Conservation (phyloP, 2,888 invertebrate species). For the Eulithis prunata region DNA sequence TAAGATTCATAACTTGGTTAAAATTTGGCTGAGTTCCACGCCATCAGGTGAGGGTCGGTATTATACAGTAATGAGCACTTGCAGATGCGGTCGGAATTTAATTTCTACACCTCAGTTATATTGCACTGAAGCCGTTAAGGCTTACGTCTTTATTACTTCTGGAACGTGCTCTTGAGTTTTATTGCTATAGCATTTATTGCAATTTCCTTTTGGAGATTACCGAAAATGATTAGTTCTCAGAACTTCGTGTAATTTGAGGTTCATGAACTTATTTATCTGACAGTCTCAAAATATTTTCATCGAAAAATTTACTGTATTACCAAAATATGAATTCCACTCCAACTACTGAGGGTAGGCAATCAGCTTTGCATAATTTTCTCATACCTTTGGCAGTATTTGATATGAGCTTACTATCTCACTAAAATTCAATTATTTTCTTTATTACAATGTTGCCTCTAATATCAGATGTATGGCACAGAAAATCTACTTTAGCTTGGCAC, state of each 20-base stretch:
- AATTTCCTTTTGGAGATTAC: conserved; percentile 5
- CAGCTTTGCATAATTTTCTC: conserved; percentile 26
- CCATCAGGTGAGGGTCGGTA: conserved; percentile 28
- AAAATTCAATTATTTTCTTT: conserved; percentile 13
- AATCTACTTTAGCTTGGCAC: background rate
- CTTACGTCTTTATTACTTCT: conserved; percentile 17
- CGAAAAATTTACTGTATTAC: background rate
- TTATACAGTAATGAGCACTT: conserved; percentile 38
- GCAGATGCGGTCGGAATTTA: conserved; percentile 41
- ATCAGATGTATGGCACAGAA: background rate
- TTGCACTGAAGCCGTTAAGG: conserved; percentile 24
- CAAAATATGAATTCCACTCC: background rate
- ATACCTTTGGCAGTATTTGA: conserved; percentile 13
- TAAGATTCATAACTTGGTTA: conserved; percentile 25
- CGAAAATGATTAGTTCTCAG: background rate
- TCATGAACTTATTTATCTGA: background rate
- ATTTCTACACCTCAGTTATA: conserved; percentile 35
- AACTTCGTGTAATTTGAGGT: background rate
- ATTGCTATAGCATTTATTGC: conserved; percentile 2
- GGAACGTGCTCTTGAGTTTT: conserved; percentile 9
- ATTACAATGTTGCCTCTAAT: conserved; percentile 10
- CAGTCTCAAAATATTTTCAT: background rate
- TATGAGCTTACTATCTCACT: conserved; percentile 17
- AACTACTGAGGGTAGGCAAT: conserved; percentile 14
- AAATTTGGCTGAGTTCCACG: conserved; percentile 42